Conservation (phyloP, 2,797 vertebrate genomes). For the Amniataba percoides region DNA sequence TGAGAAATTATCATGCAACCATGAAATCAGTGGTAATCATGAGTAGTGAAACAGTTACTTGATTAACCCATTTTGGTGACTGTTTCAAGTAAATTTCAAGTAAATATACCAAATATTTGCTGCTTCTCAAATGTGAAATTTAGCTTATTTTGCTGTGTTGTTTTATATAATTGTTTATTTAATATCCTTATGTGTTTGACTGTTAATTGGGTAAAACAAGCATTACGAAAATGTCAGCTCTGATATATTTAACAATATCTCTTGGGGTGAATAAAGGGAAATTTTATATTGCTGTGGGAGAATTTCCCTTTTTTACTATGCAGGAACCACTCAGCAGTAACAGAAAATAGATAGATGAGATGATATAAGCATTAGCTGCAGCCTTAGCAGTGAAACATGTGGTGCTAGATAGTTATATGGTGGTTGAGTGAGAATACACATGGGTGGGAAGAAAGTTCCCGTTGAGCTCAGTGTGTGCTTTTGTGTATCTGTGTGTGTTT, state of each 20-base stretch:
- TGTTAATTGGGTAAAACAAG: not conserved
- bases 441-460: slow-evolving; percentile 50
- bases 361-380: not conserved
- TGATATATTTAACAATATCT: too few species aligned
- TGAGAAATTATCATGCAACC: not conserved
- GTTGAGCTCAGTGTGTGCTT: not conserved
- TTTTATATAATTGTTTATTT: not conserved
- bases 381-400: not conserved
- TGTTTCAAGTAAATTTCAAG: not conserved
- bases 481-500: slow-evolving; percentile 22
- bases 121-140: not conserved
- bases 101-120: not conserved
- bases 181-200: not conserved
- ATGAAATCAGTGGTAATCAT: not conserved
- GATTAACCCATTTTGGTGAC: not conserved
- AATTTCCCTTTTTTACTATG: not conserved
- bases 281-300: too few species aligned
- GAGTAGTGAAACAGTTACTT: not conserved
- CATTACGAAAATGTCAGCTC: not conserved
- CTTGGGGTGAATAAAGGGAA: too few species aligned
- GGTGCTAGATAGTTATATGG: not conserved
- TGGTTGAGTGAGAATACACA: slow-evolving; percentile 27
- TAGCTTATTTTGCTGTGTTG: not conserved
- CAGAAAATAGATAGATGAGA: not conserved
- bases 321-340: not conserved